Evolutionary conservation across 2,888 invertebrate genomes (phyloP).

Genomic region (Adela reaumurella): DNA sequence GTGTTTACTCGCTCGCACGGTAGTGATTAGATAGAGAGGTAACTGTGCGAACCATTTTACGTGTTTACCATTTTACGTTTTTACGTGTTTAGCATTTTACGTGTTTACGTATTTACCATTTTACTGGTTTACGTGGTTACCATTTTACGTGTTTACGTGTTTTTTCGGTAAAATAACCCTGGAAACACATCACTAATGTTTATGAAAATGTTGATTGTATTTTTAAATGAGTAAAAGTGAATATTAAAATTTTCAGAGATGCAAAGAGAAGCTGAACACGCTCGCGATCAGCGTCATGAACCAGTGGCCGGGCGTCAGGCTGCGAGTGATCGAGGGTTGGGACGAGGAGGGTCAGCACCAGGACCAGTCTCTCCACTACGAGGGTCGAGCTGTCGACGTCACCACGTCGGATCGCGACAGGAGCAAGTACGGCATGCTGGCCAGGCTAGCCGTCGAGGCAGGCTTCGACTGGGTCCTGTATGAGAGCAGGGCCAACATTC

Average conservation of each 20-base stretch:
- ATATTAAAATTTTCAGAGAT: constrained; percentile 93
- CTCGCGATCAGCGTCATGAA: constrained; percentile 96
- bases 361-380: constrained; percentile 88
- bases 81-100: too few relatives aligned
- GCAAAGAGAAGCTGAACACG: constrained; percentile 92
- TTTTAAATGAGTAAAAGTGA: too few relatives aligned
- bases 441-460: constrained; percentile 91
- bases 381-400: constrained; percentile 94
- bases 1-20: too few relatives aligned
- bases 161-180: too few relatives aligned
- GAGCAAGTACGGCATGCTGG: constrained; percentile 94
- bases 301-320: constrained; percentile 93
- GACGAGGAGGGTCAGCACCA: constrained; percentile 81
- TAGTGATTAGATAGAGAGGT: too few relatives aligned
- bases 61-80: too few relatives aligned
- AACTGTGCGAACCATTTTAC: too few relatives aligned
- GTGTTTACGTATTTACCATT: too few relatives aligned
- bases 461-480: constrained; percentile 99
- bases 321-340: constrained; percentile 95
- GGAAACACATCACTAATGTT: too few relatives aligned
- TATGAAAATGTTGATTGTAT: too few relatives aligned
- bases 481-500: constrained; percentile 90
- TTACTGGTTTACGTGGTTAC: too few relatives aligned
- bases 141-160: too few relatives aligned
- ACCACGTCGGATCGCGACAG: constrained; percentile 92